These are phyloP conservation scores for Anagyrus pseudococci DNA, from an alignment of 2,888 invertebrate species.

Conservation along the genomic window DNA sequence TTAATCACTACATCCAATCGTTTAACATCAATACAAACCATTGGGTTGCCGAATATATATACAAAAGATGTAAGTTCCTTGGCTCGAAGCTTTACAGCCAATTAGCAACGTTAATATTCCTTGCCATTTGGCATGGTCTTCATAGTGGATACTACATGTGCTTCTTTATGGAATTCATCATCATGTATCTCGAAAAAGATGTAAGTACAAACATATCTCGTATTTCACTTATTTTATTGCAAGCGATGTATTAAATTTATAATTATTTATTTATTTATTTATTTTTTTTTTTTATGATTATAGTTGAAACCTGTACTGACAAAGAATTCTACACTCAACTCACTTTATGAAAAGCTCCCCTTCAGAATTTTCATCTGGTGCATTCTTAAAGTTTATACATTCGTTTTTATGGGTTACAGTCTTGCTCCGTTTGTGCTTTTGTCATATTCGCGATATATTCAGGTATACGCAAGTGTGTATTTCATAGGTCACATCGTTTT, in stretches of 20 bases:
- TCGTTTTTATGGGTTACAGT: constrained; percentile 85
- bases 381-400: constrained; percentile 75
- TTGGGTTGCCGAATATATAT: constrained; percentile 93
- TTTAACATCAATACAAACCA: constrained; percentile 97
- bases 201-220: constrained; percentile 64
- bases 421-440: constrained; percentile 77
- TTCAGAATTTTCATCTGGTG: constrained; percentile 65
- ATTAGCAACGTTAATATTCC: constrained; percentile 79
- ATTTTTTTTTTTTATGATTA: no score
- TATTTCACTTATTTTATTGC: no score
- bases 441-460: constrained; percentile 73
- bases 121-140: constrained; percentile 96
- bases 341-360: no score
- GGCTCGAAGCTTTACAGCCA: constrained; percentile 78
- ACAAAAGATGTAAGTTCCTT: constrained; percentile 90
- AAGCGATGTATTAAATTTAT: neutral
- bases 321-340: constrained; percentile 64
- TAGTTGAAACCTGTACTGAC: constrained; percentile 67
- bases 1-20: constrained; percentile 86
- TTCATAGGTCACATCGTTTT: constrained; percentile 76
- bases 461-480: constrained; percentile 69
- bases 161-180: constrained; percentile 90
- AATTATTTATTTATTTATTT: constrained; percentile 5
- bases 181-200: constrained; percentile 86
- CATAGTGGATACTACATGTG: constrained; percentile 93